A percentile compares a stretch with the other conserved stretches of the same genome.
These are phyloP conservation scores for Gymnothorax reevesii DNA, from an alignment of 2,797 vertebrate species.

Conservation along the genomic window DNA sequence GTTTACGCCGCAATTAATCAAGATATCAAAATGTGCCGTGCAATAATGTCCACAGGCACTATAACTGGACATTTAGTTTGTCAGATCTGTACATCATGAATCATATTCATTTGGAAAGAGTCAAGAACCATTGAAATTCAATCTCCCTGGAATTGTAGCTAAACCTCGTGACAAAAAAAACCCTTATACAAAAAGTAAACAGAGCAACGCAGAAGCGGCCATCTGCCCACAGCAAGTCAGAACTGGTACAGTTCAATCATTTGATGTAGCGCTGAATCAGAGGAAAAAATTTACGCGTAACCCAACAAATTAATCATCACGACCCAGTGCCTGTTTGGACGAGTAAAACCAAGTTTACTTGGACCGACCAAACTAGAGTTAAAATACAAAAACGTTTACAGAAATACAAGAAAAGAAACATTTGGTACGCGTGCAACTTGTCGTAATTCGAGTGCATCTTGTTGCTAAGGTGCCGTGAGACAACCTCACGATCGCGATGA, in stretches of 20 bases:
- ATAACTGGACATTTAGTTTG: background rate
- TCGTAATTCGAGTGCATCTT: background rate
- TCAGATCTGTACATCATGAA: background rate
- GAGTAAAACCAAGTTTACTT: background rate
- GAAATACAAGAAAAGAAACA: background rate
- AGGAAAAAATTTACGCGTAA: background rate
- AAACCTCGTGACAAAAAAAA: background rate
- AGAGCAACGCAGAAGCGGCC: background rate
- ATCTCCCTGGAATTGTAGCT: too few relatives aligned
- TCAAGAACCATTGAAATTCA: too few relatives aligned
- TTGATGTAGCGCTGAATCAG: constrained; percentile 12
- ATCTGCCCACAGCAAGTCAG: background rate
- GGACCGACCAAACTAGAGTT: background rate
- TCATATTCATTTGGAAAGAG: too few relatives aligned
- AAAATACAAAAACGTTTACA: background rate
- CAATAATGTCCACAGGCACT: background rate
- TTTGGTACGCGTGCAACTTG: background rate
- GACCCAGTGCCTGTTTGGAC: constrained; percentile 2
- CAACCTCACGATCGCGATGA: background rate
- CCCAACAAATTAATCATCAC: background rate
- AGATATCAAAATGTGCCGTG: background rate
- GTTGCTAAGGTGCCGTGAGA: background rate
- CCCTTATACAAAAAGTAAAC: background rate
- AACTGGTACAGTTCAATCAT: background rate
- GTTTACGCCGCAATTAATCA: background rate